Evolutionary conservation across 2,113 vertebrate genomes (phyloP), one percentile per base, ranked within the genome.

Genomic region (Hippocampus mohnikei): DNA sequence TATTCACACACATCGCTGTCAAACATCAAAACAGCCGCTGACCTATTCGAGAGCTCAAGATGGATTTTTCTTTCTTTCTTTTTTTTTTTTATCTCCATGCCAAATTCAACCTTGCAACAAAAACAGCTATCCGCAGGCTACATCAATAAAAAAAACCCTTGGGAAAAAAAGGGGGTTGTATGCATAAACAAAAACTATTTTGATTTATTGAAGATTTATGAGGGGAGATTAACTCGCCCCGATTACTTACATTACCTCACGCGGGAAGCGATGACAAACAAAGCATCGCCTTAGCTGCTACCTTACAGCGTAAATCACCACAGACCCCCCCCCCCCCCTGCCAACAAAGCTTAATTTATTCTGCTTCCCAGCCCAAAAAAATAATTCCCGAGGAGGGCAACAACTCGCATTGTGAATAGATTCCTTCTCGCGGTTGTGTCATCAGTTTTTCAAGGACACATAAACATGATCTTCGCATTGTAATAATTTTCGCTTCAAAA

Each of bases 1-100:
- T 83, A 75, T 84, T 73, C 77, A 60, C 69, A 72, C 72, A 61
- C 13, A 52, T 52, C 4, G 80, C 80, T 76, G 83, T 86, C 86
- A 85, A 67, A 81, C 74, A 78, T 86, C 78, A 86, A 81, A 86
- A 81, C 74, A 58, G 66, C 56, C 44, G 0, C 68, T 85, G 87
- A 85, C 87, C 78, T 89, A 87, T 88, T 65, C 62, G 25, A 71
- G 48, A 62, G 60, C 71, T 85, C 68, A 72, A 66, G 74, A 66
- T 63, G 70, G 69, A 77, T 84, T 81, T 25, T 58, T 27, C 27
- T 58, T 55, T 6, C 81, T 83, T 58, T 58, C 3, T 25, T 25
- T n/a, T 8, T 33, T 33, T 8, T 33, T 33, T 72, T 79, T 76
- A 83, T 84, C 72, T 69, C 73, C 60, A 74, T 84, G 78, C 73